Evolutionary conservation across 2,888 invertebrate species (phyloP), one percentile per base, ranked within the genome.

Genomic region (Hipparchia semele): DNA sequence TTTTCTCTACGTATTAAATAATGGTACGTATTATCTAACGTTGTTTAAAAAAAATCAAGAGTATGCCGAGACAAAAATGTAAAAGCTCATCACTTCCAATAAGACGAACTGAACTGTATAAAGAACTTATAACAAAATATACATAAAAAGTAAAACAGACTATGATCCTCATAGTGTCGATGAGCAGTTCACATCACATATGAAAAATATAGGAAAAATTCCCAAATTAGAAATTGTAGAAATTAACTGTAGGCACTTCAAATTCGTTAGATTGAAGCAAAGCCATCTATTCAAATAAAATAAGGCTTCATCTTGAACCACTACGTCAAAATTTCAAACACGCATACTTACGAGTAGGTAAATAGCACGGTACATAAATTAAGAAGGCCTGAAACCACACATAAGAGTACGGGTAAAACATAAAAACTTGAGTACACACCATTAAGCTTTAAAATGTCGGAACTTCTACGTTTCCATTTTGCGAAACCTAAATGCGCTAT

Each of bases 381-480:
- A 53, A 23, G 65, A 13, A 51, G 65, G 65, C 65, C 53, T 53
- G 33, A 62, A 53, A 51, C 64, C 64, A 51, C 64, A 64, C 23
- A 33, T 51, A 60, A 60, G 46, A 8, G 64, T 23, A 51, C 49
- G 23, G 13, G 51, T 64, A 51, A 61, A 61, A 51, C 64, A 64
- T 64, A 64, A 64, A 60, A 64, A 51, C 64, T 64, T 51, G 64
- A 64, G 51, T 51, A 64, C 64, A 64, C 64, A 23, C 23, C 64
- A 64, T 64, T 64, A 51, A 64, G 51, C 64, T 51, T 64, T 64
- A 64, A 64, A 64, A 64, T 64, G 49, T 64, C 49, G 51, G 49
- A 51, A 65, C 23, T 65, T 65, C 65, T 33, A 23, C 33, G 49
- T 53, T 53, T 33, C 65, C 51, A 51, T 65, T 65, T 64, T 65